Percentiles rank a stretch among this genome's conserved stretches.
Evolutionary conservation across 1,140 invertebrate species (phyloP).

Genomic region (Leguminivora glycinivorella): DNA sequence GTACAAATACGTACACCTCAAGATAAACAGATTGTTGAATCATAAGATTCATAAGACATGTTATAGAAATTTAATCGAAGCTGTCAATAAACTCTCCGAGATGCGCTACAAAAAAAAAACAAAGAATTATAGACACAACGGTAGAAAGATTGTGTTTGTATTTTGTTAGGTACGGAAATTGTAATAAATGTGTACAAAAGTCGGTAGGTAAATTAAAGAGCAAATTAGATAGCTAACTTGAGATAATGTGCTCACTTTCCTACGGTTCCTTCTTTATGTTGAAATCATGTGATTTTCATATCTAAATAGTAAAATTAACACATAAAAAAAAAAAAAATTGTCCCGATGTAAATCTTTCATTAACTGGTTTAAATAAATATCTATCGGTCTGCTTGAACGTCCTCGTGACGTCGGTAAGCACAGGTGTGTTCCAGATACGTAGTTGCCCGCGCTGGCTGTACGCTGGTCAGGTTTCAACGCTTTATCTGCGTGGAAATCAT

Average conservation of each 20-base stretch:
- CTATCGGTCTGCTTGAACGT: conserved; percentile 29
- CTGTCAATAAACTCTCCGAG: not conserved
- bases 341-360: too few relatives aligned
- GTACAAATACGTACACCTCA: conserved; percentile 16
- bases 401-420: conserved; percentile 52
- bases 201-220: too few relatives aligned
- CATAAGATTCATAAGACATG: not conserved
- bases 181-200: too few relatives aligned
- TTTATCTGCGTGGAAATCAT: not conserved
- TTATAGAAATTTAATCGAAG: conserved; percentile 2
- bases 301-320: too few relatives aligned
- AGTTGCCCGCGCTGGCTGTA: conserved; percentile 36
- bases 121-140: not conserved
- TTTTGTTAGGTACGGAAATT: too few relatives aligned
- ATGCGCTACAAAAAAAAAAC: not conserved
- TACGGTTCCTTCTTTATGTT: too few relatives aligned
- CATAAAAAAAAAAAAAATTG: too few relatives aligned
- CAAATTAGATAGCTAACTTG: too few relatives aligned
- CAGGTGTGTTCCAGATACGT: conserved; percentile 64
- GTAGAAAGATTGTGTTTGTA: too few relatives aligned
- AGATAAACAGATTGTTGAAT: conserved; percentile 7
- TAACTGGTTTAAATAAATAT: not conserved
- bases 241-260: too few relatives aligned
- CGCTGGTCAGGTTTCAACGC: not conserved
- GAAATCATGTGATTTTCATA: too few relatives aligned